Percentiles rank a stretch among this genome's conserved stretches.
Conservation (phyloP, 2,797 vertebrate genomes). For the Sphenodon punctatus region DNA sequence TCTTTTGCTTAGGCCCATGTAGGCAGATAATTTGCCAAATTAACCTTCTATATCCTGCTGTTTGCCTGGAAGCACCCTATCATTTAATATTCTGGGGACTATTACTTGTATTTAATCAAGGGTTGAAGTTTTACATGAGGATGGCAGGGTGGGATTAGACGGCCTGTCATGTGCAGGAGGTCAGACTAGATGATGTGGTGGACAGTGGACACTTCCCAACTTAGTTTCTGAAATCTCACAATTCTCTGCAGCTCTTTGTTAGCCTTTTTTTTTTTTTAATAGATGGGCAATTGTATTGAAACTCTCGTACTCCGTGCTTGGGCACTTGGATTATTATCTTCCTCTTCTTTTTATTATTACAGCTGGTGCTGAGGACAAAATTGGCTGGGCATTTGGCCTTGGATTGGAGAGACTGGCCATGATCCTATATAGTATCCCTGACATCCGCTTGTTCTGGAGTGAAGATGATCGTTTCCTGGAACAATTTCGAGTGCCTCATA, state of each 20-base stretch:
- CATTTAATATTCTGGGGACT: too few relatives aligned
- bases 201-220: too few relatives aligned
- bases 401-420: constrained; percentile 94
- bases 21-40: too few relatives aligned
- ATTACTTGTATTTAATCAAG: too few relatives aligned
- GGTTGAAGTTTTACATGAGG: too few relatives aligned
- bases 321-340: constrained; percentile 21
- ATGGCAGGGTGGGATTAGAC: too few relatives aligned
- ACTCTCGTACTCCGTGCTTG: not conserved
- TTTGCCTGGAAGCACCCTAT: too few relatives aligned
- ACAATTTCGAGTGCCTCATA: constrained; percentile 84
- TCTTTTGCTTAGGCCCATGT: too few relatives aligned
- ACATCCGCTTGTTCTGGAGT: constrained; percentile 97
- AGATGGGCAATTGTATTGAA: not conserved
- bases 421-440: constrained; percentile 89
- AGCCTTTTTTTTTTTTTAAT: not conserved
- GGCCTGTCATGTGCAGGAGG: too few relatives aligned
- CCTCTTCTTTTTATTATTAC: constrained; percentile 44
- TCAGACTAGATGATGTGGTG: too few relatives aligned
- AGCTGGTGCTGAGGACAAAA: constrained; percentile 87
- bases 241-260: not conserved
- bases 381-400: constrained; percentile 95
- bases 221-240: too few relatives aligned
- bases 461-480: constrained; percentile 87
- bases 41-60: too few relatives aligned